These are phyloP conservation scores for Narcine bancroftii DNA, from an alignment of 2,113 vertebrate species.

Conservation along the genomic window DNA sequence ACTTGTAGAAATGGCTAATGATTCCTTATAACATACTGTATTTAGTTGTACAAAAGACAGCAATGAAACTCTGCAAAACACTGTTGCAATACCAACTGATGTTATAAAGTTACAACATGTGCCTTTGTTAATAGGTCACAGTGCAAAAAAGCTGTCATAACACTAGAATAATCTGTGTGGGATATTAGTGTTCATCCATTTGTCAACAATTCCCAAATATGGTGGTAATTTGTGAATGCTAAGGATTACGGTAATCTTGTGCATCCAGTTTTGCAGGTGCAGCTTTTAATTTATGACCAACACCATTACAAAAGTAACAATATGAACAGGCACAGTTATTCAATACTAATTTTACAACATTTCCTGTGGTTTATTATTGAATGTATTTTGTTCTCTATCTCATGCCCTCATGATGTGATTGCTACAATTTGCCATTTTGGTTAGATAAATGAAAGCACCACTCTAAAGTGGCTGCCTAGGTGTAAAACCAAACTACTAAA, in stretches of 20 bases:
- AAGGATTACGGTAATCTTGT: slow-evolving; percentile 12
- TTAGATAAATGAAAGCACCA: neutral
- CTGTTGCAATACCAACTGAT: slow-evolving; percentile 3
- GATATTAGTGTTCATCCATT: neutral
- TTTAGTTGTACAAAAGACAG: neutral
- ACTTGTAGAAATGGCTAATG: neutral
- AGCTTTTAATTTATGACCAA: neutral
- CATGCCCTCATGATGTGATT: neutral
- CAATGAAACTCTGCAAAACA: neutral
- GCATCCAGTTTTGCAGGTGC: neutral
- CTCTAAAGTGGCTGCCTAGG: neutral
- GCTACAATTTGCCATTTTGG: slow-evolving; percentile 23
- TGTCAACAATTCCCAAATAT: slow-evolving; percentile 1
- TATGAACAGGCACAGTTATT: slow-evolving; percentile 1
- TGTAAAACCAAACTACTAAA: neutral
- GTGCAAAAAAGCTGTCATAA: slow-evolving; percentile 33
- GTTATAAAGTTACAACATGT: neutral
- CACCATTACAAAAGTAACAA: slow-evolving; percentile 1
- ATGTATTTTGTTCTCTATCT: neutral
- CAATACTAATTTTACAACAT: neutral
- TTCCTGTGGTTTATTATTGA: neutral
- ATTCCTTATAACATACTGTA: neutral
- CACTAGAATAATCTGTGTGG: neutral
- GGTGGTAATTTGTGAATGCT: neutral
- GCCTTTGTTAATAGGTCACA: slow-evolving; percentile 1